Percentiles rank a stretch among this genome's conserved stretches.
These are phyloP conservation scores for Parelbella ahira DNA, from an alignment of 2,888 invertebrate species.

Conservation along the genomic window DNA sequence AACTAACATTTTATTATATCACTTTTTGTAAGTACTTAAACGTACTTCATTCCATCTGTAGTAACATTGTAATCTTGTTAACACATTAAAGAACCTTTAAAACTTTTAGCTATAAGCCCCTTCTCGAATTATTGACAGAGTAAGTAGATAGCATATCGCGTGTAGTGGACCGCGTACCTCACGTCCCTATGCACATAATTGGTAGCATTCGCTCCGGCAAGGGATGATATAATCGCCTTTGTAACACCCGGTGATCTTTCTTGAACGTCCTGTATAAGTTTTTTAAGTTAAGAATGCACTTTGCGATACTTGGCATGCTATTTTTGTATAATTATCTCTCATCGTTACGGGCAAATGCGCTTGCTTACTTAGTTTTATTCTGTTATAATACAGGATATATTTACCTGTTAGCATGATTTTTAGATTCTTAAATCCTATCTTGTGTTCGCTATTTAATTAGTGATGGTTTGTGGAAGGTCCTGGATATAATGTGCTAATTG, in stretches of 20 bases:
- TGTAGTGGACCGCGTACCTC: not conserved
- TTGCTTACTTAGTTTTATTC: conserved; percentile 19
- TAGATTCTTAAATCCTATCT: not conserved
- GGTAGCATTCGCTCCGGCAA: conserved; percentile 50
- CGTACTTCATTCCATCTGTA: too few relatives aligned
- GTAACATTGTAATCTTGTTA: too few relatives aligned
- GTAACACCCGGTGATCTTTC: conserved; percentile 38
- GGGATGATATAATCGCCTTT: conserved; percentile 51
- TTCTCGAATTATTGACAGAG: too few relatives aligned
- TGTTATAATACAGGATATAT: conserved; percentile 10
- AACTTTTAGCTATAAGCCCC: too few relatives aligned
- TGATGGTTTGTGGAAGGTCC: too few relatives aligned
- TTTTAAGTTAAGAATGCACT: conserved; percentile 23
- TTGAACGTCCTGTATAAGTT: conserved; percentile 29
- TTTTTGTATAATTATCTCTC: conserved; percentile 24
- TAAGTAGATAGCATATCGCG: too few relatives aligned
- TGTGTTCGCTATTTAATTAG: not conserved
- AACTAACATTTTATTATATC: too few relatives aligned
- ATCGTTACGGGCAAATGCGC: conserved; percentile 24
- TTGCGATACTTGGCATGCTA: conserved; percentile 16
- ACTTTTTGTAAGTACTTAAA: too few relatives aligned
- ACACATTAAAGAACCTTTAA: too few relatives aligned
- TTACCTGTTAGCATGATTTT: conserved; percentile 8
- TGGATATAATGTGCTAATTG: too few relatives aligned
- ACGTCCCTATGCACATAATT: conserved; percentile 32